Evolutionary conservation across 2,888 invertebrate species (phyloP).

Genomic region (Athalia cordata): DNA sequence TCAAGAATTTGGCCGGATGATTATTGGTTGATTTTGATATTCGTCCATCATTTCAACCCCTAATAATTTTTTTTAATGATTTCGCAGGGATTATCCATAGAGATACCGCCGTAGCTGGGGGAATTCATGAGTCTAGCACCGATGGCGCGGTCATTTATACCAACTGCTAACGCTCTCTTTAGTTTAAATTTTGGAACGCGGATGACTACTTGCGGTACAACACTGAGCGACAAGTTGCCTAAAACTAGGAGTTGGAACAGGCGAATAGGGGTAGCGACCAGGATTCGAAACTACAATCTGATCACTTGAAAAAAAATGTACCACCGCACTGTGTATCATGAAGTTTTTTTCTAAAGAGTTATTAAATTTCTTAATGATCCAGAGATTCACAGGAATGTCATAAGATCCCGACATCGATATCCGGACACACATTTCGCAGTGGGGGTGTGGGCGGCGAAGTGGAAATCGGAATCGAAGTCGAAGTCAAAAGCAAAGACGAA

Average conservation of each 20-base stretch:
- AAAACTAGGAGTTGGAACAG: background rate
- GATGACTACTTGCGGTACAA: background rate
- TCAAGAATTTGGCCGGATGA: background rate
- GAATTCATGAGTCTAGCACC: background rate
- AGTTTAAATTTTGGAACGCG: background rate
- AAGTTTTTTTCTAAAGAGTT: background rate
- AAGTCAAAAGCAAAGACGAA: conserved; percentile 10
- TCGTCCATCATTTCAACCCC: background rate
- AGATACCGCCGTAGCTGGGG: background rate
- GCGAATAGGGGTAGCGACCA: background rate
- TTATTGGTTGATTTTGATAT: background rate
- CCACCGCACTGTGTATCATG: background rate
- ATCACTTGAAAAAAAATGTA: too few species aligned
- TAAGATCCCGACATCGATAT: conserved; percentile 46
- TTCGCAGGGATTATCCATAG: background rate
- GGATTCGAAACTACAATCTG: background rate
- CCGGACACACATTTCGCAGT: conserved; percentile 47
- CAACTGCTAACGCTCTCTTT: background rate
- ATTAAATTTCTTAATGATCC: background rate
- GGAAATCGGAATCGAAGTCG: too few species aligned
- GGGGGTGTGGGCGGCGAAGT: conserved; percentile 44
- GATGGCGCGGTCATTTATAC: background rate
- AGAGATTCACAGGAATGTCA: conserved; percentile 16
- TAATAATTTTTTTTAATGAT: background rate
- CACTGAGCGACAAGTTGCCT: conserved; percentile 24